These are phyloP conservation scores for Bellardia bayeri DNA, from an alignment of 2,888 invertebrate genomes.

Conservation along the genomic window DNA sequence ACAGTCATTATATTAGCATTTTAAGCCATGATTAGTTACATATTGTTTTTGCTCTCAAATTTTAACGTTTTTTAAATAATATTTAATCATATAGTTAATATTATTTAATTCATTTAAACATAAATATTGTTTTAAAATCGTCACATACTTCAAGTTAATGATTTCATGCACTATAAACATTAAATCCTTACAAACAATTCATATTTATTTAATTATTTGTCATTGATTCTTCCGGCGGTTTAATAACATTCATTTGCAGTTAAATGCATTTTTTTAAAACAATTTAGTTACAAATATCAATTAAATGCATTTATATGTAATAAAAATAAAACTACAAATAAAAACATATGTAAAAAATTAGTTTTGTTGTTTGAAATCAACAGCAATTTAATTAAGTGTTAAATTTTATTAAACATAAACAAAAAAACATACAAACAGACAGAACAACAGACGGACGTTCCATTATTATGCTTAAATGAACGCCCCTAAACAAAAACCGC, in stretches of 20 bases:
- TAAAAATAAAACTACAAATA: background rate
- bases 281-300: constrained; percentile 5
- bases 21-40: too few relatives aligned
- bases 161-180: too few relatives aligned
- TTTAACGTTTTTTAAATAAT: too few relatives aligned
- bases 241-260: background rate
- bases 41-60: too few relatives aligned
- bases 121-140: too few relatives aligned
- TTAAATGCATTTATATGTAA: background rate
- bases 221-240: background rate
- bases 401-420: constrained; percentile 16
- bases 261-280: background rate
- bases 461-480: constrained; percentile 23
- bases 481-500: background rate
- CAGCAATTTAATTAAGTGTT: constrained; percentile 51
- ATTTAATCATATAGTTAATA: too few relatives aligned
- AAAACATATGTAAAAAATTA: background rate
- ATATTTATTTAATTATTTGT: background rate
- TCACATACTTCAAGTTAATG: too few relatives aligned
- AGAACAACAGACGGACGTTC: background rate
- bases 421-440: background rate
- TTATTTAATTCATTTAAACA: too few relatives aligned
- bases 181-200: background rate
- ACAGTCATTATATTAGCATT: too few relatives aligned
- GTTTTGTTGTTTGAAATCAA: constrained; percentile 11